Evolutionary conservation across 2,797 vertebrate species (phyloP).

Genomic region (Ctenosaura bakeri): DNA sequence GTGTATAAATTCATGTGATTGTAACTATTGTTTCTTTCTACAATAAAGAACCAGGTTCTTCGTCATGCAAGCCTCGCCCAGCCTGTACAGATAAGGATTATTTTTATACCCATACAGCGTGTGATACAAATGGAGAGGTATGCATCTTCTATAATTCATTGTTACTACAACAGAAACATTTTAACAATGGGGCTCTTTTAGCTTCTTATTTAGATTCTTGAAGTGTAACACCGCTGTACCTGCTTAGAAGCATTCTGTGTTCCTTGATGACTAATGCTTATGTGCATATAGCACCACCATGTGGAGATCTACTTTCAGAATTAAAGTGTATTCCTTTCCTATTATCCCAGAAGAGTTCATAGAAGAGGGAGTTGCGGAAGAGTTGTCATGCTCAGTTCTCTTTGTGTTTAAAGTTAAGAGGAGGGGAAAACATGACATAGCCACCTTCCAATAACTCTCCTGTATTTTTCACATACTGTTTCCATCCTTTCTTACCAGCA

Average conservation of each 20-base stretch:
- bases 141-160: neutral
- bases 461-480: neutral
- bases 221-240: neutral
- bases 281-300: neutral
- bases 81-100: slow-evolving; percentile 91
- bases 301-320: neutral
- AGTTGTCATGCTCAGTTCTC: neutral
- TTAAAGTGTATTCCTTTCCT: neutral
- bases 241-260: neutral
- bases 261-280: neutral
- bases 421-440: neutral
- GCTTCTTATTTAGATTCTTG: neutral
- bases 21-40: slow-evolving; percentile 45
- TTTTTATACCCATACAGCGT: slow-evolving; percentile 94
- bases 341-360: neutral
- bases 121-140: slow-evolving; percentile 90
- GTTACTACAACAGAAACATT: neutral
- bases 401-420: neutral
- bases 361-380: neutral
- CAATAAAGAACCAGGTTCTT: slow-evolving; percentile 86
- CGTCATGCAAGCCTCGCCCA: slow-evolving; percentile 86
- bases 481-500: neutral
- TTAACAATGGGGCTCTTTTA: neutral
- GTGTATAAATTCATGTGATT: neutral
- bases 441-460: neutral